Conservation (phyloP, 1,140 invertebrate genomes). For the Drosophila elegans region DNA sequence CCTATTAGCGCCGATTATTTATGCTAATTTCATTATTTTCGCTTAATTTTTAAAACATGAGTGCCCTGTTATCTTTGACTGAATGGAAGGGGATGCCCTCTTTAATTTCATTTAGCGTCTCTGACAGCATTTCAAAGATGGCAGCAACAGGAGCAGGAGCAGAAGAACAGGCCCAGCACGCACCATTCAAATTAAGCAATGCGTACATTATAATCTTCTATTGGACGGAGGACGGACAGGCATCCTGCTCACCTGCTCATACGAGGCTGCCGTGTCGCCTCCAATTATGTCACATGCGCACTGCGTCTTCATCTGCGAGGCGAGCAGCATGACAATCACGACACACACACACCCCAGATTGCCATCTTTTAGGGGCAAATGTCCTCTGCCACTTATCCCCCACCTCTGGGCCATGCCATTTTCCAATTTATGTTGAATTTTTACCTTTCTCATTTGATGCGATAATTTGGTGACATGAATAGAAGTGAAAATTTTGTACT, state of each 20-base stretch:
- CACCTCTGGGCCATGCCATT: not conserved
- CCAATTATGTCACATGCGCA: constrained; percentile 80
- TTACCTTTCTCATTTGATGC: constrained; percentile 76
- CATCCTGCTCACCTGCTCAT: constrained; percentile 31
- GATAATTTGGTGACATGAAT: constrained; percentile 73
- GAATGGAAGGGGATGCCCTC: constrained; percentile 29
- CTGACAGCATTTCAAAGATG: constrained; percentile 33
- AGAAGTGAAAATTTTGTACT: constrained; percentile 43
- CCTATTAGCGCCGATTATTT: constrained; percentile 75
- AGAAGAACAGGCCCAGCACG: constrained; percentile 29
- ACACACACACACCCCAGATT: constrained; percentile 56
- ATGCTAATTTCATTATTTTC: constrained; percentile 76
- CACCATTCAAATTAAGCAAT: constrained; percentile 76
- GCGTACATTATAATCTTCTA: constrained; percentile 80
- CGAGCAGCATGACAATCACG: constrained; percentile 69
- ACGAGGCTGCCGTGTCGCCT: constrained; percentile 64
- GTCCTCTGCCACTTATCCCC: constrained; percentile 11
- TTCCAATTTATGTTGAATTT: constrained; percentile 52
- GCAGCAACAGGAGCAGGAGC: constrained; percentile 3
- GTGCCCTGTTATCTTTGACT: constrained; percentile 64
- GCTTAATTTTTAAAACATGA: constrained; percentile 71
- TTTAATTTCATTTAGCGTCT: constrained; percentile 75
- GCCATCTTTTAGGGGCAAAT: constrained; percentile 54
- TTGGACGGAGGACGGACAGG: constrained; percentile 37
- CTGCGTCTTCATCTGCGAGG: constrained; percentile 54